Evolutionary conservation across 2,113 vertebrate genomes (phyloP), one percentile per base, ranked within the genome.

Genomic region (Coracopsis vasa): DNA sequence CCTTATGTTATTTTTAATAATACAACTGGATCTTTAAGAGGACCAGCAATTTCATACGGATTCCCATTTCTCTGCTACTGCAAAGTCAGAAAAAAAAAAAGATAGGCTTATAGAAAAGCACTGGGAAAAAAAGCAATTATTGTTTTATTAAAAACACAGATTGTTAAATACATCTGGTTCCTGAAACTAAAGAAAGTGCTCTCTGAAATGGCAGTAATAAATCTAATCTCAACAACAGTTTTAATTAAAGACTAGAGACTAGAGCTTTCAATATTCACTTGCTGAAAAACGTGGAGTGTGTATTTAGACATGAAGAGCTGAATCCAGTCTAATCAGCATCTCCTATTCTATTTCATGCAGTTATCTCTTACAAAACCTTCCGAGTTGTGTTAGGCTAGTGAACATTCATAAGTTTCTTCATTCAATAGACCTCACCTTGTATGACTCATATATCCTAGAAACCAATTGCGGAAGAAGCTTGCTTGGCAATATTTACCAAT

Each of bases 91-190:
- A 80, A 60, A 91, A 69, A 58, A 94, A 58, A 94, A 74, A 89
- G 48, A 92, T 61, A 88, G 56, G 62, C 71, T 93, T 78, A 54
- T 60, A 86, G 42, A 94, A 97, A 86, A 50, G 50, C 74, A 92
- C 39, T 83, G 16, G 65, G 81, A 86, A 53, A 85, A 92, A 94
- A 92, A 91, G 86, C 86, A 97, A 96, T 95, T 92, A 97, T 66
- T 74, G 70, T 89, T 97, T 96, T 96, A 96, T 95, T 95, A 94
- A 97, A 98, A 97, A 93, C 90, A 96, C 86, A 94, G 96, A 81
- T 94, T 96, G 88, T 84, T 97, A 95, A 96, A 96, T 96, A 95
- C 91, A 97, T 96, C 95, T 97, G 95, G 88, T 97, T 98, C 84
- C 86, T 93, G 93, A 94, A 95, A 93, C 80, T 95, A 83, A 93